Evolutionary conservation across 2,113 vertebrate genomes (phyloP).

Genomic region (Hipposideros armiger): DNA sequence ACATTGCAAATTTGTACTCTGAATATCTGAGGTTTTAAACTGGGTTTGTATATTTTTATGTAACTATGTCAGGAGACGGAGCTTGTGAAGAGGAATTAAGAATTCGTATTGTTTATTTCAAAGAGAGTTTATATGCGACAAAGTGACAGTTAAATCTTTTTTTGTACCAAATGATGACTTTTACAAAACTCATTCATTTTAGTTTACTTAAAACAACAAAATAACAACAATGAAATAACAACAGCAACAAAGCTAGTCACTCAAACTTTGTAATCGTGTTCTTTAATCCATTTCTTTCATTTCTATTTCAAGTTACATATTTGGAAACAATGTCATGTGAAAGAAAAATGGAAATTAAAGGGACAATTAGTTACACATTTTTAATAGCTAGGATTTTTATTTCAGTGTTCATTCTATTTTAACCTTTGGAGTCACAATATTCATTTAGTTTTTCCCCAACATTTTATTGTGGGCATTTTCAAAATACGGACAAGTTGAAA

Average conservation of each 20-base stretch:
- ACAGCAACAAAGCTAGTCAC: neutral
- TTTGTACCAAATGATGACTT: neutral
- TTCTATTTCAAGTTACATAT: neutral
- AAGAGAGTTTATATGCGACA: neutral
- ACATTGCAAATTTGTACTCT: neutral
- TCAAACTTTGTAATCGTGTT: neutral
- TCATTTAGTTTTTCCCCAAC: neutral
- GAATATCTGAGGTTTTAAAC: neutral
- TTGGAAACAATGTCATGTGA: neutral
- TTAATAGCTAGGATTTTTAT: neutral
- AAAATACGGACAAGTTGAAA: slow-evolving; percentile 15
- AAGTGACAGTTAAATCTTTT: neutral
- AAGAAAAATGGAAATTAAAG: slow-evolving; percentile 22
- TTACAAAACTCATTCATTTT: slow-evolving; percentile 6
- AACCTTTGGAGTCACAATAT: neutral
- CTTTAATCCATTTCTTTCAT: neutral
- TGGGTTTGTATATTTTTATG: neutral
- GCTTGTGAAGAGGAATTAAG: neutral
- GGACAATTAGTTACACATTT: neutral
- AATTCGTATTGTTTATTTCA: neutral
- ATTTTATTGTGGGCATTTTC: slow-evolving; percentile 31
- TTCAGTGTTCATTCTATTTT: neutral
- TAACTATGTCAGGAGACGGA: neutral
- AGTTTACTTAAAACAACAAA: neutral
- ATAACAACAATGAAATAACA: neutral